A percentile compares a stretch with the other conserved stretches of the same genome.
Evolutionary conservation across 2,113 vertebrate genomes (phyloP).

Genomic region (Perca fluviatilis): DNA sequence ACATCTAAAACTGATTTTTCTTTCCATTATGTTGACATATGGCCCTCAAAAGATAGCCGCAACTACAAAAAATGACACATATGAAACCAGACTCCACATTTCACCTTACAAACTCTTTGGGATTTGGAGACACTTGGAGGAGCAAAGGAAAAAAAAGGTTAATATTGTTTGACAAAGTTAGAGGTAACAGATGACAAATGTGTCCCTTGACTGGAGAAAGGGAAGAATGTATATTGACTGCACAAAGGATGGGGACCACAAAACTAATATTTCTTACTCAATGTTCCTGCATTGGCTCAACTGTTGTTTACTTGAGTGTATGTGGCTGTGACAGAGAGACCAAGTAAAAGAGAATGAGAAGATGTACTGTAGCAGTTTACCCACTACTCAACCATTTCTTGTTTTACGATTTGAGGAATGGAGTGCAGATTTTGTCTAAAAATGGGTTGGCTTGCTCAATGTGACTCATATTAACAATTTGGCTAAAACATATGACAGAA

Average conservation of each 20-base stretch:
- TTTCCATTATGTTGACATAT: neutral
- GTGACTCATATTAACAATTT: neutral
- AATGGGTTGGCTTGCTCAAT: neutral
- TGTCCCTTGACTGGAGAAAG: conserved; percentile 29
- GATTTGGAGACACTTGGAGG: conserved; percentile 19
- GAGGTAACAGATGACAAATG: conserved; percentile 44
- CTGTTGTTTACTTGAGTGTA: conserved; percentile 12
- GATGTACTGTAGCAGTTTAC: neutral
- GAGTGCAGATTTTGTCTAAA: neutral
- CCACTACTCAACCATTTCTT: neutral
- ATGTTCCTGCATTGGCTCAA: neutral
- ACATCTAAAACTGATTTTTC: neutral
- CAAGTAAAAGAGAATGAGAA: neutral
- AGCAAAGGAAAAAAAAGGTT: conserved; percentile 13
- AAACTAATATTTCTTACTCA: conserved; percentile 45
- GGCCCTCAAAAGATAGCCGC: neutral
- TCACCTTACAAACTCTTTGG: conserved; percentile 19
- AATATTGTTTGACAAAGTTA: conserved; percentile 39
- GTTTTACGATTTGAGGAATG: neutral
- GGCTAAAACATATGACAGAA: neutral
- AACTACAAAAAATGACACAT: neutral
- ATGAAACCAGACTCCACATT: conserved; percentile 5
- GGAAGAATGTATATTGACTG: conserved; percentile 26
- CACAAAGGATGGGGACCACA: conserved; percentile 26
- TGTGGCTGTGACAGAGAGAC: neutral